A percentile compares a stretch with the other conserved stretches of the same genome.
Evolutionary conservation across 1,140 invertebrate genomes (phyloP).

Genomic region (Neomicropteryx cornuta): DNA sequence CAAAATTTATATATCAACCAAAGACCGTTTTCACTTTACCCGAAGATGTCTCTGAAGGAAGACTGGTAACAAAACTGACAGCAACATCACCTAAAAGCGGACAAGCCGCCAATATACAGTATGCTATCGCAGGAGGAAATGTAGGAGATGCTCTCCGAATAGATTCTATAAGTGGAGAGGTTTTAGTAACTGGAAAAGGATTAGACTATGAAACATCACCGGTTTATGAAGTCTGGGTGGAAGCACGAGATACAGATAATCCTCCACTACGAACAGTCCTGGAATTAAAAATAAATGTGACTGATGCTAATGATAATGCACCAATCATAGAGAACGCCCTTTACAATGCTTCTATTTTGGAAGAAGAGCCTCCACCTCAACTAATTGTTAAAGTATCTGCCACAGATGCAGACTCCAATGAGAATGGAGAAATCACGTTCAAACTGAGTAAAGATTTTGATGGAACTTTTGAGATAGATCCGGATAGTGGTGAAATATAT

Average conservation of each 20-base stretch:
- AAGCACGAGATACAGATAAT: constrained; percentile 75
- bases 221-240: constrained; percentile 85
- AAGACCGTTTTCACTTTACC: constrained; percentile 61
- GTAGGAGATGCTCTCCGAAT: constrained; percentile 75
- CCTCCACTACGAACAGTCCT: constrained; percentile 67
- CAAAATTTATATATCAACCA: constrained; percentile 54
- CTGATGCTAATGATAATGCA: constrained; percentile 85
- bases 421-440: constrained; percentile 77
- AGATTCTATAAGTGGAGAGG: constrained; percentile 65
- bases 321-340: constrained; percentile 69
- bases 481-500: constrained; percentile 71
- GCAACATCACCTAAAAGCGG: constrained; percentile 66
- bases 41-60: constrained; percentile 67
- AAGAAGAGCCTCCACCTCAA: constrained; percentile 75
- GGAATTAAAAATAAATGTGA: constrained; percentile 72
- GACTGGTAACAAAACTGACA: constrained; percentile 56
- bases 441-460: constrained; percentile 63
- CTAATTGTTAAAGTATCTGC: constrained; percentile 69
- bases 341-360: constrained; percentile 75
- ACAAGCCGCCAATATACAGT: constrained; percentile 54
- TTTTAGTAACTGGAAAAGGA: constrained; percentile 62
- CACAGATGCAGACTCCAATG: constrained; percentile 74
- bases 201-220: constrained; percentile 83
- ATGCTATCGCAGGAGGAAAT: constrained; percentile 85
- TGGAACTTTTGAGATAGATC: constrained; percentile 70